These are phyloP conservation scores for Pandemis cinnamomeana DNA, from an alignment of 2,888 invertebrate genomes.

Conservation along the genomic window DNA sequence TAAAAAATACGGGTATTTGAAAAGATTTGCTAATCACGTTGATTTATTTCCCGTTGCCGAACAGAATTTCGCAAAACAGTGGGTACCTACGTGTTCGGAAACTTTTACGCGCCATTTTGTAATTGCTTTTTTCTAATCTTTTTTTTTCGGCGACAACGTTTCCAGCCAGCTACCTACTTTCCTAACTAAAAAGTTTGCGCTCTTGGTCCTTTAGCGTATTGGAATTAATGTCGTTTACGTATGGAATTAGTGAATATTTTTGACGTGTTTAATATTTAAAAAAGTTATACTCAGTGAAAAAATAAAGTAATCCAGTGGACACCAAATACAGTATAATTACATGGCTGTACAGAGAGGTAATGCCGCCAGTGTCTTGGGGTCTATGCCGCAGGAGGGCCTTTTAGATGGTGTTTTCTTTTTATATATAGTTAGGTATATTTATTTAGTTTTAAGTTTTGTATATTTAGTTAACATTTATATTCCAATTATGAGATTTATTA, in stretches of 20 bases:
- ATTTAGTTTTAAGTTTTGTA: too few species aligned
- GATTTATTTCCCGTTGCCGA: background rate
- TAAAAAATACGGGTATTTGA: background rate
- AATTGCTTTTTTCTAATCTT: slow-evolving; percentile 12
- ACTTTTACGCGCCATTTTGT: slow-evolving; percentile 11
- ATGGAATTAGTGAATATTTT: background rate
- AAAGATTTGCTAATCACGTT: slow-evolving; percentile 25
- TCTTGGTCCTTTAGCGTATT: background rate
- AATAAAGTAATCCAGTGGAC: too few species aligned
- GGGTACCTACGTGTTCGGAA: background rate
- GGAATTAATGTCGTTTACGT: background rate
- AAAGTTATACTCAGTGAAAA: too few species aligned
- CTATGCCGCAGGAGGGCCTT: too few species aligned
- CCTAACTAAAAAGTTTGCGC: slow-evolving; percentile 5
- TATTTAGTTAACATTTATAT: too few species aligned
- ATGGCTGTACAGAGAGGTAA: too few species aligned
- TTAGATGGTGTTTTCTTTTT: too few species aligned
- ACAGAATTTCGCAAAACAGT: slow-evolving; percentile 5
- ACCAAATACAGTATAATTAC: too few species aligned
- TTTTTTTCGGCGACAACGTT: background rate
- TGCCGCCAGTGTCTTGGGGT: too few species aligned
- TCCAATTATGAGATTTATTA: too few species aligned
- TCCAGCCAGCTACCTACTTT: background rate
- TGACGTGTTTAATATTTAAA: too few species aligned
- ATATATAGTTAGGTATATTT: too few species aligned